Percentiles rank a stretch among this genome's conserved stretches.
Conservation (phyloP, 2,113 vertebrate genomes). For the Rhinichthys klamathensis region DNA sequence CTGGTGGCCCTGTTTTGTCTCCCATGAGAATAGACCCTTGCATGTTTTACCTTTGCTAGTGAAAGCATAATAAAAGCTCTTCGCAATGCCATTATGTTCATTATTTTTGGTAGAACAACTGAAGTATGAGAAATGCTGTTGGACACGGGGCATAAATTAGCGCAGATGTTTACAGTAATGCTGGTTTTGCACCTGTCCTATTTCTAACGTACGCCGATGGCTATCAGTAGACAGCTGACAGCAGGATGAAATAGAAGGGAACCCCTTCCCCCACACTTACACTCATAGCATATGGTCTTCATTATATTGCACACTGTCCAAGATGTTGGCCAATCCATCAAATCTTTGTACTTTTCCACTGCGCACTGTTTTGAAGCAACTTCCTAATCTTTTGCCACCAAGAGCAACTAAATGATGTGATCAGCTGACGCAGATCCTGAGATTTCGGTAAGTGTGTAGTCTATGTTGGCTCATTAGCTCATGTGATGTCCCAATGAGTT, state of each 20-base stretch:
- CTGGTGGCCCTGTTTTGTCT: neutral
- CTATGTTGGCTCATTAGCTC: slow-evolving; percentile 13
- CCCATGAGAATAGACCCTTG: neutral
- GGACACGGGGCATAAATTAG: neutral
- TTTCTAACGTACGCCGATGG: neutral
- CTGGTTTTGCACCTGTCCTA: slow-evolving; percentile 36
- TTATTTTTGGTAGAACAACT: neutral
- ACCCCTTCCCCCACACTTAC: neutral
- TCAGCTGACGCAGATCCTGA: neutral
- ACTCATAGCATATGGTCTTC: slow-evolving; percentile 53
- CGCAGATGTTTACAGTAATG: neutral
- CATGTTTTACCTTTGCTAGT: neutral
- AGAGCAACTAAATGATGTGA: neutral
- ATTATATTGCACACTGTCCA: slow-evolving; percentile 56
- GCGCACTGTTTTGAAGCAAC: slow-evolving; percentile 19
- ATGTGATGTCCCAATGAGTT: neutral
- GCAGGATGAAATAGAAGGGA: slow-evolving; percentile 10
- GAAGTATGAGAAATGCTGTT: neutral
- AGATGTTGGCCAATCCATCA: slow-evolving; percentile 56
- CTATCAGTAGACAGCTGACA: neutral
- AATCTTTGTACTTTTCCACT: slow-evolving; percentile 27
- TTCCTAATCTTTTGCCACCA: neutral
- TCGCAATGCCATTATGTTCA: neutral
- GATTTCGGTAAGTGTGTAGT: neutral
- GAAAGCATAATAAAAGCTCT: neutral